These are phyloP conservation scores for Brachirus orientalis DNA, from an alignment of 2,113 vertebrate genomes.

Conservation along the genomic window DNA sequence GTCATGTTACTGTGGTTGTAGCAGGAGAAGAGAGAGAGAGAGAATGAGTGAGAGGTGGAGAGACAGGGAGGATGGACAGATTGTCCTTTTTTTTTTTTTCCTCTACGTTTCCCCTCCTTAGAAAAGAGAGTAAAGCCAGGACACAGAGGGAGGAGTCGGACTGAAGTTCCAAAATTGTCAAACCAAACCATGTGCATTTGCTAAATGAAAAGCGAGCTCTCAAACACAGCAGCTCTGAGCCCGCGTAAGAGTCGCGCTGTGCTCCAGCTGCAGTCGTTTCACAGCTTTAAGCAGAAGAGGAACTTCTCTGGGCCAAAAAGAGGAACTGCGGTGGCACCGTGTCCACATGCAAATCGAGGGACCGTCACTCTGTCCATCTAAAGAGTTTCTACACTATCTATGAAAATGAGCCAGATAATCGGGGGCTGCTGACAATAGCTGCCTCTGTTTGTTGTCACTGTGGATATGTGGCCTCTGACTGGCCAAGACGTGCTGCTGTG, in stretches of 20 bases:
- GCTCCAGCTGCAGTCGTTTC: neutral
- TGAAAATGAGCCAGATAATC: slow-evolving; percentile 66
- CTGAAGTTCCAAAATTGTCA: slow-evolving; percentile 20
- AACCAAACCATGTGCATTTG: neutral
- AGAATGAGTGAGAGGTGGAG: slow-evolving; percentile 30
- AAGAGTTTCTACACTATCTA: slow-evolving; percentile 37
- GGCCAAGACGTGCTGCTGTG: neutral
- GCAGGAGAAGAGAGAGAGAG: slow-evolving; percentile 50
- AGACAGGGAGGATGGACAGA: slow-evolving; percentile 58
- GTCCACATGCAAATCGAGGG: slow-evolving; percentile 64
- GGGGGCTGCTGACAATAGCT: slow-evolving; percentile 14
- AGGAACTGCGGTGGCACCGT: slow-evolving; percentile 59
- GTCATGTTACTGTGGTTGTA: slow-evolving; percentile 78
- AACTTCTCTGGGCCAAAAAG: slow-evolving; percentile 41
- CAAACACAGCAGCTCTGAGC: neutral
- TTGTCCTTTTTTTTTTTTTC: slow-evolving; percentile 48
- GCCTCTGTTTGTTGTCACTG: slow-evolving; percentile 17
- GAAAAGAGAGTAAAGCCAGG: slow-evolving; percentile 63
- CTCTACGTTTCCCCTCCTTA: slow-evolving; percentile 44
- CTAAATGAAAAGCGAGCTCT: neutral
- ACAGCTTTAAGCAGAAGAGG: slow-evolving; percentile 48
- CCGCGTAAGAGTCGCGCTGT: neutral
- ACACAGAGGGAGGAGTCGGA: slow-evolving; percentile 43
- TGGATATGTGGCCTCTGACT: slow-evolving; percentile 4
- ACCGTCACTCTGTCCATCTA: slow-evolving; percentile 2